Conservation (phyloP, 2,888 invertebrate species). For the Mayetiola destructor region DNA sequence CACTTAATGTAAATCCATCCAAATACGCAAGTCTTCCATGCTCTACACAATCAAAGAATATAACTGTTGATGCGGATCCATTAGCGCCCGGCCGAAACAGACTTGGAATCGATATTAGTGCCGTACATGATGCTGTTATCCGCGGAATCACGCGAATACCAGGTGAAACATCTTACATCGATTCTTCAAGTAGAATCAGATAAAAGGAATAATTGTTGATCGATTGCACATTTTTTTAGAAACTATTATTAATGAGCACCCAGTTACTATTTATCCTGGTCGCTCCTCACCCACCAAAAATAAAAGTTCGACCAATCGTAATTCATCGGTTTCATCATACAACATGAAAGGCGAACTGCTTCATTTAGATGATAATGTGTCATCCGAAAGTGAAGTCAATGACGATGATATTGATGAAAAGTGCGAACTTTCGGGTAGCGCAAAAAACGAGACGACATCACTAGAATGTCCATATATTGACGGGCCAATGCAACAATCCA, state of each 20-base stretch:
- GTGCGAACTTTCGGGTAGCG: too few relatives aligned
- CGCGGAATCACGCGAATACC: conserved; percentile 33
- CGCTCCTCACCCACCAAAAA: conserved; percentile 28
- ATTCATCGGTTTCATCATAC: too few relatives aligned
- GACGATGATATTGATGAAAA: too few relatives aligned
- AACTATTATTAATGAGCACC: conserved; percentile 43
- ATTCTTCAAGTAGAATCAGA: too few relatives aligned
- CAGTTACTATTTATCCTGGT: conserved; percentile 51
- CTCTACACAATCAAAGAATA: conserved; percentile 26
- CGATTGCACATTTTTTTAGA: conserved; percentile 21
- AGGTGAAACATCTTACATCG: conserved; percentile 23
- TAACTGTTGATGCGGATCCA: conserved; percentile 16
- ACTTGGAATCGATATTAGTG: conserved; percentile 35
- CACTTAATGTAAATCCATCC: conserved; percentile 27
- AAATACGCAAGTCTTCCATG: conserved; percentile 36
- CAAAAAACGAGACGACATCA: too few relatives aligned
- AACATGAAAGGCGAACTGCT: too few relatives aligned
- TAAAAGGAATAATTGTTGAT: conserved; percentile 8
- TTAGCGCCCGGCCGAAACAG: conserved; percentile 24
- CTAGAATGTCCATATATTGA: too few relatives aligned
- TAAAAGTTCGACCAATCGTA: too few relatives aligned
- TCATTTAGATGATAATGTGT: too few relatives aligned
- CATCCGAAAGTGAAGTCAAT: too few relatives aligned
- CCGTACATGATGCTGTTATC: conserved; percentile 35
- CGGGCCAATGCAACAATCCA: not conserved